A percentile compares a stretch with the other conserved stretches of the same genome.
Evolutionary conservation across 2,113 vertebrate species (phyloP).

Genomic region (Haemorhous mexicanus): DNA sequence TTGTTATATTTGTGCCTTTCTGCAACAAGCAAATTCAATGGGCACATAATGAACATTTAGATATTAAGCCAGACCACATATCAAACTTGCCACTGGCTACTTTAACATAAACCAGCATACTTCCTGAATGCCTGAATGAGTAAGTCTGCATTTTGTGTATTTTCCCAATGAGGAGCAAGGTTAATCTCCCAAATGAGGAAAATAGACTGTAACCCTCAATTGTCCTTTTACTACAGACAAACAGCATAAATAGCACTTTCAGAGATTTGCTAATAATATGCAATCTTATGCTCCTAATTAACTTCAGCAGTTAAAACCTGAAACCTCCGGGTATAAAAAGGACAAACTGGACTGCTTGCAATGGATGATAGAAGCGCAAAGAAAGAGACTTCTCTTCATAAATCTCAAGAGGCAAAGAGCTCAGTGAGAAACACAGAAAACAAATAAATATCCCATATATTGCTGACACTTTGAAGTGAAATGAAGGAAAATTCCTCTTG

Average conservation of each 20-base stretch:
- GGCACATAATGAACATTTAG: background rate
- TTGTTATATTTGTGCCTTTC: background rate
- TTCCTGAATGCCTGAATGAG: background rate
- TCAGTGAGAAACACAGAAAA: background rate
- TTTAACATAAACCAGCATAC: background rate
- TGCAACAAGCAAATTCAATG: background rate
- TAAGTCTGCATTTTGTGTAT: background rate
- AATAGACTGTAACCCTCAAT: background rate
- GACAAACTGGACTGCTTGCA: background rate
- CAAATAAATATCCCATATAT: background rate
- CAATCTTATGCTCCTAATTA: background rate
- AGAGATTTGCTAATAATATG: background rate
- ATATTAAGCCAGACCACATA: background rate
- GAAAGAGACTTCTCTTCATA: background rate
- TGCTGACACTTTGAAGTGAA: background rate
- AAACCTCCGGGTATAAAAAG: background rate
- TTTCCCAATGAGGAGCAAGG: background rate
- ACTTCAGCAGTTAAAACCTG: background rate
- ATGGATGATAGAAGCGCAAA: background rate
- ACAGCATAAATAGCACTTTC: background rate
- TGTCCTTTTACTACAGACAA: background rate
- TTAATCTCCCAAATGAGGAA: background rate
- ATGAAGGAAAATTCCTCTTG: background rate
- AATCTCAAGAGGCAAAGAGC: background rate
- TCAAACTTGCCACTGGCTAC: background rate